These are phyloP conservation scores for Odobenus rosmarus DNA, from an alignment of 2,113 vertebrate species.

Conservation along the genomic window DNA sequence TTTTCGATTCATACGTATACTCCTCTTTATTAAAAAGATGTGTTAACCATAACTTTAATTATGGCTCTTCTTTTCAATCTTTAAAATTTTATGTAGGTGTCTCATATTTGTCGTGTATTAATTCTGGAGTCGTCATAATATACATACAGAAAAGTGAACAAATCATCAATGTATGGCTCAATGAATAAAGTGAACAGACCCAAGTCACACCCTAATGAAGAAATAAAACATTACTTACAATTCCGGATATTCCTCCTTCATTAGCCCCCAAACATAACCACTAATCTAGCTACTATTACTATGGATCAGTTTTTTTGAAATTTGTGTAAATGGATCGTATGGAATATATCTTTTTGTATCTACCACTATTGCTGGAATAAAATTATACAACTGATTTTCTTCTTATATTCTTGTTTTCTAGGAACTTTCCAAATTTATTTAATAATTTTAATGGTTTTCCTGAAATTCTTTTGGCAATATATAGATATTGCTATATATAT, in stretches of 20 bases:
- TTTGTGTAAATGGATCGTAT: background rate
- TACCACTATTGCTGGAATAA: background rate
- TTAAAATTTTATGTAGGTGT: slow-evolving; percentile 16
- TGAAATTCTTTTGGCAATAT: background rate
- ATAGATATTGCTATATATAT: too few species aligned
- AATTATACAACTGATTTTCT: background rate
- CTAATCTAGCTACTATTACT: background rate
- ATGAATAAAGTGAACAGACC: background rate
- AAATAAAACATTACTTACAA: background rate
- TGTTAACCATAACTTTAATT: background rate
- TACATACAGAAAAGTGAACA: background rate
- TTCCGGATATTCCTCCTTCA: background rate
- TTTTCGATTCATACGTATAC: slow-evolving; percentile 3
- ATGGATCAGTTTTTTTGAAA: background rate
- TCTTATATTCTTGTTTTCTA: background rate
- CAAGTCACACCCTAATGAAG: background rate
- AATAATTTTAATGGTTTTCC: background rate
- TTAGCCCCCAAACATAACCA: background rate
- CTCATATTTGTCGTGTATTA: background rate
- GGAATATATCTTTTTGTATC: background rate
- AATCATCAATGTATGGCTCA: background rate
- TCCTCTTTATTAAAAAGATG: slow-evolving; percentile 49
- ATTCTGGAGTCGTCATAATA: background rate
- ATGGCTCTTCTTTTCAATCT: background rate
- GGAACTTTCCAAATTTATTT: background rate